Base-by-base conservation (phyloP, 2,888 invertebrate species). In the Phlogophora meticulosa region DNA sequence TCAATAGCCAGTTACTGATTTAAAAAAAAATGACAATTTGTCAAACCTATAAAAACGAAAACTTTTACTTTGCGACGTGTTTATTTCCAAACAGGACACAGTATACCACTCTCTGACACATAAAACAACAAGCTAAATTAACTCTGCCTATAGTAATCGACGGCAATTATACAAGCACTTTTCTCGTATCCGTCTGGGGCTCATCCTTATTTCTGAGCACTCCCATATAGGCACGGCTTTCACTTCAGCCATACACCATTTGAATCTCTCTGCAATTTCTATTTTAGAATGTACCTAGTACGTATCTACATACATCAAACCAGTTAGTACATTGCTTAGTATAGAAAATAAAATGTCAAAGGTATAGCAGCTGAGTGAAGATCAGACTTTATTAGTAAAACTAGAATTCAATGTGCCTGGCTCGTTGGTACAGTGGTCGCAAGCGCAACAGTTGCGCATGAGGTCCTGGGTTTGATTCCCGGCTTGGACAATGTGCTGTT, bases 171-270 rank as follows among this genome's bases (percentile, higher is more conserved):
- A 71, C 69, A 68, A 64, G 68, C 52, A 64, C 59, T 69, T 81
- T 69, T 70, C 89, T 84, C 82, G 87, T 84, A 80, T 77, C 81
- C 68, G 77, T 70, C 70, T 70, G 69, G 51, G 49, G 82, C 86
- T 83, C 88, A 87, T 88, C 88, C 89, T 80, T 82, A 80, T 78
- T 69, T 86, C 78, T 76, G 69, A 70, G 64, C 70, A 79, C 79
- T 70, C 72, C 86, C 83, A 86, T 84, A 84, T 82, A 74, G 73
- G 78, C 72, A 61, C 59, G 51, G 85, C 89, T 89, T 89, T 89
- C 89, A 86, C 89, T 87, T 83, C 64, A 73, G 51, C 70, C 66
- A 78, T 64, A 65, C 59, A 58, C 69, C 76, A 81, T 76, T 81
- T 78, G 81, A 83, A 80, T 81, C 80, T 86, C 80, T 81, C 83